A percentile compares a stretch with the other conserved stretches of the same genome.
These are phyloP conservation scores for Pantherophis vulpinus DNA, from an alignment of 2,797 vertebrate genomes.

Conservation along the genomic window DNA sequence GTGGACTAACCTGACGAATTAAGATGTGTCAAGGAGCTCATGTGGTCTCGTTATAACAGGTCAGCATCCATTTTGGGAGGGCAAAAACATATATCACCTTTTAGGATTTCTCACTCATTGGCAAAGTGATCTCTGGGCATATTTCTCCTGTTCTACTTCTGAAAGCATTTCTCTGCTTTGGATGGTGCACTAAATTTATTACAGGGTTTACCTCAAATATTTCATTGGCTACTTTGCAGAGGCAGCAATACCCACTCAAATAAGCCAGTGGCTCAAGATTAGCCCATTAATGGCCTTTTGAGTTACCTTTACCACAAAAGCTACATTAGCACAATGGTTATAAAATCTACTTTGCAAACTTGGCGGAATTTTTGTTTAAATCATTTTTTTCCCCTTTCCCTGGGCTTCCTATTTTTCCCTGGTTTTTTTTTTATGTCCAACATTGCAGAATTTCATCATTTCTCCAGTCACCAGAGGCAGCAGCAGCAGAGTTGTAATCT, in stretches of 20 bases:
- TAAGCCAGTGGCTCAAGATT: neutral
- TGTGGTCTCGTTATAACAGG: neutral
- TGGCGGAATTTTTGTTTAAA: neutral
- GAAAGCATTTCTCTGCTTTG: neutral
- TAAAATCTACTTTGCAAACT: neutral
- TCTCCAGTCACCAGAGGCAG: neutral
- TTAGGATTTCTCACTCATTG: neutral
- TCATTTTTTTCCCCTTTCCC: neutral
- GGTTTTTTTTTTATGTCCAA: neutral
- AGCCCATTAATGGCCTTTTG: neutral
- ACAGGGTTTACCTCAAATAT: neutral
- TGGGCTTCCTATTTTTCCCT: neutral
- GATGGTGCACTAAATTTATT: neutral
- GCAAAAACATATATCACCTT: neutral
- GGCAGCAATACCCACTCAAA: neutral
- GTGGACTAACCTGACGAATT: neutral
- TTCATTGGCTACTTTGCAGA: neutral
- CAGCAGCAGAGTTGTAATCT: neutral
- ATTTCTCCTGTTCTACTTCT: neutral
- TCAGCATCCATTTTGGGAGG: neutral
- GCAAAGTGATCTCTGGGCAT: neutral
- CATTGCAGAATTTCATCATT: neutral
- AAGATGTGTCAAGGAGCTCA: neutral
- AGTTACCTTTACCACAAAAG: neutral
- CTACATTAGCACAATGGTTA: neutral